These are phyloP conservation scores for Hydropsyche tenuis DNA, from an alignment of 1,140 invertebrate genomes.

Conservation along the genomic window DNA sequence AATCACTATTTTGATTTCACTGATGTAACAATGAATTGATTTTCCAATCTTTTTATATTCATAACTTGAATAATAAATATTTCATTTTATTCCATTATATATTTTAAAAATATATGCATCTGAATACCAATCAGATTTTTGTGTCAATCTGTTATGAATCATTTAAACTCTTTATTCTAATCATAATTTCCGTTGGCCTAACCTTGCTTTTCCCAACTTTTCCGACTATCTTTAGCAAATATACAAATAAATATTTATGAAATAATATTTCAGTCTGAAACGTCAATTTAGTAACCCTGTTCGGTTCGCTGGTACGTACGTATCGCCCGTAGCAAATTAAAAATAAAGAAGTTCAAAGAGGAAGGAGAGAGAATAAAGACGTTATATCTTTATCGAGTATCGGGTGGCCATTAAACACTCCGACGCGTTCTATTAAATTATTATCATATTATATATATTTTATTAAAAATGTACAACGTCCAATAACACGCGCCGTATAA, in stretches of 20 bases:
- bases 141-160: too few species aligned
- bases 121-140: too few species aligned
- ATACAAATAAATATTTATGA: not conserved
- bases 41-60: too few species aligned
- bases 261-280: not conserved
- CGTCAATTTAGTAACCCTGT: constrained; percentile 2
- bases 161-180: too few species aligned
- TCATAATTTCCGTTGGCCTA: too few species aligned
- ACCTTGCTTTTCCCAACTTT: too few species aligned
- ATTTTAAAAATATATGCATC: too few species aligned
- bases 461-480: not conserved
- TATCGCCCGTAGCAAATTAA: constrained; percentile 49
- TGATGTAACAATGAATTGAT: too few species aligned
- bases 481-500: not conserved
- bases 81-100: too few species aligned
- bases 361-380: constrained; percentile 49
- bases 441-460: not conserved
- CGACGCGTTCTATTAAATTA: constrained; percentile 17
- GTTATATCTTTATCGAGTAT: constrained; percentile 49
- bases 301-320: not conserved
- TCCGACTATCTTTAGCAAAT: too few species aligned
- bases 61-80: too few species aligned
- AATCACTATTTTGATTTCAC: too few species aligned
- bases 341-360: constrained; percentile 48
- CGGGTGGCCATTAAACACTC: constrained; percentile 29